Evolutionary conservation across 53 echinoderm and acorn worm species (phyloP), one percentile per base, ranked within the genome.

Genomic region (Henricia sp.): DNA sequence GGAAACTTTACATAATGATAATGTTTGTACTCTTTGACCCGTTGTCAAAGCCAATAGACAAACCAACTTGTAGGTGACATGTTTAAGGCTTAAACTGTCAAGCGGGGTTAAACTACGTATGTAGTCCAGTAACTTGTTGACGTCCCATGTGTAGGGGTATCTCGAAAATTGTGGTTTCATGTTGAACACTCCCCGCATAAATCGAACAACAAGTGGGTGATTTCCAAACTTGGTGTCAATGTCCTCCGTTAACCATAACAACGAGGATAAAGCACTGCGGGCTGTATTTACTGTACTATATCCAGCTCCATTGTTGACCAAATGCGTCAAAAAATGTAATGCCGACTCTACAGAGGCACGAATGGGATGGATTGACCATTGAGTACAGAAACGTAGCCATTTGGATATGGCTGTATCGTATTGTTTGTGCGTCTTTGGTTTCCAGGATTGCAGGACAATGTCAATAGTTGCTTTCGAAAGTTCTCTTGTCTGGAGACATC

Each of bases 261-360:
- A 30, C 28, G 83, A 40, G 52, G 88, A 83, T 17, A 88, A 35
- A 4, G 71, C 83, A 19, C 29, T 42, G 37, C 76, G 74, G 0
- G 89, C 89, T 37, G 76, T 74, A 66, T 83, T 89, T 5, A 84
- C 65, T 25, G 74, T 84, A 89, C 89, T 89, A 74, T 89, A 89
- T 23, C 73, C 57, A 13, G 84, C 23, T 14, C 89, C 83, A 70
- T n/a, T 21, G 34, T 72, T 34, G 19, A 50, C 66, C 3, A 74
- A 68, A 20, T 74, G 39, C 32, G 65, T 29, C 37, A 74, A 66
- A 37, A 88, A 88, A 40, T 83, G 36, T 11, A 88, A 58, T 19
- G 57, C 71, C 20, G 72, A 50, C 13, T 33, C 30, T 9, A 83
- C 23, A 88, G 28, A 25, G 72, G 74, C 42, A 37, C 44, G 63